Conservation (phyloP, 2,797 vertebrate species). For the Chelonia mydas region DNA sequence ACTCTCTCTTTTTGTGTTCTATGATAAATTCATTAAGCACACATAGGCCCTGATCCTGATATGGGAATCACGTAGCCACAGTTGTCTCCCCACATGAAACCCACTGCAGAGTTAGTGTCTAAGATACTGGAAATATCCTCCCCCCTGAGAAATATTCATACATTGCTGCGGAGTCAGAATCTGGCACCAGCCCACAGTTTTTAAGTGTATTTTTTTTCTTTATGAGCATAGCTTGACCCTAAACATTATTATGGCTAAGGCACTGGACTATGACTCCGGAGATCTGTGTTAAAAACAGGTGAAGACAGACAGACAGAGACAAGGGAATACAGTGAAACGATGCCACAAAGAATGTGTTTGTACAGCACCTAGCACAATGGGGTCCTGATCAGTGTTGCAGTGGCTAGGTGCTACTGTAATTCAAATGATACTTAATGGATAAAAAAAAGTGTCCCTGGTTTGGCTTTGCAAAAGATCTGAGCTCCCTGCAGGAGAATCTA, state of each 20-base stretch:
- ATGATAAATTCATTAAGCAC: background rate
- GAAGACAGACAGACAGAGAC: background rate
- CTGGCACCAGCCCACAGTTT: background rate
- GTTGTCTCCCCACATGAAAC: background rate
- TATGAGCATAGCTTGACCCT: background rate
- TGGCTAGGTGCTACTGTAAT: slow-evolving; percentile 5
- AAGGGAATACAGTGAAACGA: background rate
- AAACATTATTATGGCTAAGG: background rate
- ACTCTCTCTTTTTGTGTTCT: background rate
- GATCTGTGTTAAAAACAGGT: background rate
- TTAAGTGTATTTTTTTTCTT: background rate
- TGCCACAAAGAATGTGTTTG: background rate
- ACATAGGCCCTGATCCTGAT: background rate
- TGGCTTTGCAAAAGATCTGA: slow-evolving; percentile 23
- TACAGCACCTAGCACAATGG: background rate
- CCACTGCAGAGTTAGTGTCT: background rate
- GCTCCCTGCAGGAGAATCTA: slow-evolving; percentile 22
- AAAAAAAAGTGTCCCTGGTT: background rate
- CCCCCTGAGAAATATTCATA: background rate
- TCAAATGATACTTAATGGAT: slow-evolving; percentile 50
- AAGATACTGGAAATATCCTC: background rate
- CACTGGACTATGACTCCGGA: background rate
- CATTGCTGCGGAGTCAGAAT: background rate
- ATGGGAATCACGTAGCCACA: background rate
- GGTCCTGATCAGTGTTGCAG: background rate